Conservation (phyloP, 2,888 invertebrate genomes). For the Netelia virgata region DNA sequence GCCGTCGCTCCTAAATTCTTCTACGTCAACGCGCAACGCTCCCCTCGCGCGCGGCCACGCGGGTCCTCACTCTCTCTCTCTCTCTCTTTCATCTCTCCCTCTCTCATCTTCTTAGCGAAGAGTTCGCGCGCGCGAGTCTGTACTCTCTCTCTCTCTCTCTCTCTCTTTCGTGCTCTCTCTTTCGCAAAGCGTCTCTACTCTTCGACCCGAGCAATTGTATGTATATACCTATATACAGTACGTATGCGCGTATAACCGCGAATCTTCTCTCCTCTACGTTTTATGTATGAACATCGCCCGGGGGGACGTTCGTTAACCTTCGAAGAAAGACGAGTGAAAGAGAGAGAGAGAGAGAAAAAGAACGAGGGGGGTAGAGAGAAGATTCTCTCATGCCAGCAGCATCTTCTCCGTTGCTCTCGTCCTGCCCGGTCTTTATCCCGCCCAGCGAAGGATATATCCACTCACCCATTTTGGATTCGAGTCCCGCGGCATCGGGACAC, state of each 20-base stretch:
- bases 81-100: slow-evolving; percentile 23
- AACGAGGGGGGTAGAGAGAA: slow-evolving; percentile 7
- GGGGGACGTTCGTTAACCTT: slow-evolving; percentile 82
- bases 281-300: slow-evolving; percentile 78
- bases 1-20: slow-evolving; percentile 85
- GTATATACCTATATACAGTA: slow-evolving; percentile 37
- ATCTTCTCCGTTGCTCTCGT: slow-evolving; percentile 53
- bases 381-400: slow-evolving; percentile 62
- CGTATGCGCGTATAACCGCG: slow-evolving; percentile 47
- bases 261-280: slow-evolving; percentile 67
- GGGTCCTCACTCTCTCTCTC: slow-evolving; percentile 23
- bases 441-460: slow-evolving; percentile 42
- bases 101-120: slow-evolving; percentile 13
- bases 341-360: slow-evolving; percentile 17
- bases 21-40: slow-evolving; percentile 82
- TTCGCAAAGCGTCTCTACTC: slow-evolving; percentile 30
- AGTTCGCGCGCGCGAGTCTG: slow-evolving; percentile 14
- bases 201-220: slow-evolving; percentile 34
- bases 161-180: slow-evolving; percentile 9
- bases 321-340: slow-evolving; percentile 62
- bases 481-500: slow-evolving; percentile 48
- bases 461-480: slow-evolving; percentile 7
- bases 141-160: too few relatives aligned
- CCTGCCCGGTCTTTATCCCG: slow-evolving; percentile 54
- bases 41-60: slow-evolving; percentile 44